Percentiles rank a stretch among this genome's conserved stretches.
Evolutionary conservation across 2,113 vertebrate species (phyloP).

Genomic region (Burhinus bistriatus): DNA sequence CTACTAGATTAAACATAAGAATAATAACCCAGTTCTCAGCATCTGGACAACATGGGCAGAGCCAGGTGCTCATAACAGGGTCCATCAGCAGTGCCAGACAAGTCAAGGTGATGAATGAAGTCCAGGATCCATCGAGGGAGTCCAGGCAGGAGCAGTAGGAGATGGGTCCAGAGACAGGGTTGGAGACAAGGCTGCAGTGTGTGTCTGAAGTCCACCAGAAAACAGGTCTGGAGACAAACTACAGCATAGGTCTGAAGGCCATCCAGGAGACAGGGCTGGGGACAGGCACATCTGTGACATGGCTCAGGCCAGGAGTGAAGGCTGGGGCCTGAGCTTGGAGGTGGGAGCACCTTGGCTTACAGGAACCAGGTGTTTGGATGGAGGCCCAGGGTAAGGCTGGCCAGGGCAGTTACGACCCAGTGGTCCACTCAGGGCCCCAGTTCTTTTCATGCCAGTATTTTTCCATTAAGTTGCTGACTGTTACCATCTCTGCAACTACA

Average conservation of each 20-base stretch:
- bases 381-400: neutral
- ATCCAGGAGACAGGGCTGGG: neutral
- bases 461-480: neutral
- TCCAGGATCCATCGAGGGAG: neutral
- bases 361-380: neutral
- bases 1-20: neutral
- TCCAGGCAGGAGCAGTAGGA: neutral
- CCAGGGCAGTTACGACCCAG: neutral
- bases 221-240: neutral
- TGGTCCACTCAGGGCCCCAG: fast-evolving
- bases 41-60: neutral
- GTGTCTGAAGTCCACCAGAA: neutral
- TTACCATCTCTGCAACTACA: neutral
- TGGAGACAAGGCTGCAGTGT: neutral
- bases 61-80: neutral
- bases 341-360: neutral
- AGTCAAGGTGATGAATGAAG: neutral
- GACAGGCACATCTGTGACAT: neutral
- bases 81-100: neutral
- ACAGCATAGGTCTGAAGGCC: neutral
- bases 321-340: neutral
- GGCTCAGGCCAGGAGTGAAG: neutral
- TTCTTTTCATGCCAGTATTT: neutral
- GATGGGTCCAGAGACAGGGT: neutral
- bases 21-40: neutral